Evolutionary conservation across 1,140 invertebrate species (phyloP).

Genomic region (Scaptodrosophila lebanonensis): DNA sequence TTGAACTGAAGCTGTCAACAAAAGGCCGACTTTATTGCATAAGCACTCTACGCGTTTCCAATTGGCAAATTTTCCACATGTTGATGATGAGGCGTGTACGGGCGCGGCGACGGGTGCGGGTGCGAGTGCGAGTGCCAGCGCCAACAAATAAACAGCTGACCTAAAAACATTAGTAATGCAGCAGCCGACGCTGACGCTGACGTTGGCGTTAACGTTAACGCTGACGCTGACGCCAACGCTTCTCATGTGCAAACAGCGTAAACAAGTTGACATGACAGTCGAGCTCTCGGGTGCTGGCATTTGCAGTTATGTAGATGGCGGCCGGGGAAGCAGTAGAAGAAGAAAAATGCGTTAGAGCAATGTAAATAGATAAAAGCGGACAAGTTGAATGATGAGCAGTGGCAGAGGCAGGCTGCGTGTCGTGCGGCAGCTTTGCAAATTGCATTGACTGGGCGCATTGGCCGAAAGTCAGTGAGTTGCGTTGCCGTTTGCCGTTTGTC

Average conservation of each 20-base stretch:
- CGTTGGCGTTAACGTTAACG: not conserved
- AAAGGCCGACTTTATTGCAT: no score
- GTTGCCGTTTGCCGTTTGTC: conserved; percentile 13
- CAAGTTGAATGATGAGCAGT: conserved; percentile 58
- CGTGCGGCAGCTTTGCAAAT: conserved; percentile 52
- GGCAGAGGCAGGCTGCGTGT: conserved; percentile 11
- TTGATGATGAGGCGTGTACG: conserved; percentile 42
- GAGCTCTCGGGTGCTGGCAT: no score
- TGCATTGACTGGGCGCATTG: conserved; percentile 26
- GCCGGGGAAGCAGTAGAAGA: no score
- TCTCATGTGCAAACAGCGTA: conserved; percentile 38
- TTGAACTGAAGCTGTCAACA: no score
- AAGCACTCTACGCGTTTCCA: no score
- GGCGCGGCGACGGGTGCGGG: conserved; percentile 51
- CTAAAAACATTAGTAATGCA: conserved; percentile 44
- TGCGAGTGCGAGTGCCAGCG: no score
- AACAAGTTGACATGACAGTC: conserved; percentile 67
- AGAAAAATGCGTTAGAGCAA: no score
- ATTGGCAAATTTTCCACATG: not conserved
- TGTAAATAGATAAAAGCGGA: no score
- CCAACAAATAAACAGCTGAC: conserved; percentile 22
- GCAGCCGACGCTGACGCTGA: conserved; percentile 56
- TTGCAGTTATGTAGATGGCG: conserved; percentile 67
- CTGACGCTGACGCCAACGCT: conserved; percentile 15
- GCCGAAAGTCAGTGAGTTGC: not conserved